Conservation (phyloP, 1,140 invertebrate genomes). For the Dendrolimus kikuchii region DNA sequence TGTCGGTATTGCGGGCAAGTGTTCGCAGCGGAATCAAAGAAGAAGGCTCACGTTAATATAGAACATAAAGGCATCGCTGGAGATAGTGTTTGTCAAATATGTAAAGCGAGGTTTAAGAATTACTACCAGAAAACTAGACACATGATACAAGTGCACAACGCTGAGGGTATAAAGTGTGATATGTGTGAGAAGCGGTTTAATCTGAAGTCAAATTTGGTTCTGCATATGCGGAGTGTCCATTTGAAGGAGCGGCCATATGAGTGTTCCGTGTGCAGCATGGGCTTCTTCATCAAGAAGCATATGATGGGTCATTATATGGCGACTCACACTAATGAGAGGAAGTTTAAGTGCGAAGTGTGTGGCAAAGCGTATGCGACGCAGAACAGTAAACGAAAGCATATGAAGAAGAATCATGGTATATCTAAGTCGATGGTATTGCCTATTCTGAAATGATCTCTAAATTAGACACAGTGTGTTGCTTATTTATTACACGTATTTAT, state of each 20-base stretch:
- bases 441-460: slow-evolving; percentile 16
- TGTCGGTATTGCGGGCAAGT: slow-evolving; percentile 49
- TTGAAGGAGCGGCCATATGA: slow-evolving; percentile 56
- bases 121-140: slow-evolving; percentile 64
- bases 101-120: slow-evolving; percentile 57
- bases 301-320: slow-evolving; percentile 58
- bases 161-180: slow-evolving; percentile 54
- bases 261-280: slow-evolving; percentile 57
- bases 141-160: slow-evolving; percentile 58
- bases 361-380: slow-evolving; percentile 58
- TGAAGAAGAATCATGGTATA: slow-evolving; percentile 61
- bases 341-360: slow-evolving; percentile 56
- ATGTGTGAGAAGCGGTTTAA: slow-evolving; percentile 58
- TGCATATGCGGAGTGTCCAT: slow-evolving; percentile 59
- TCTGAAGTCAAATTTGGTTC: slow-evolving; percentile 51
- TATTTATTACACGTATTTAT: too few species aligned
- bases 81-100: slow-evolving; percentile 57
- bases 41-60: slow-evolving; percentile 53
- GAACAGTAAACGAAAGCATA: slow-evolving; percentile 54
- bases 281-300: slow-evolving; percentile 57
- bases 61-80: slow-evolving; percentile 63
- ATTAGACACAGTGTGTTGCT: too few species aligned
- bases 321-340: slow-evolving; percentile 59
- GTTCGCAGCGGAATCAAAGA: slow-evolving; percentile 54
- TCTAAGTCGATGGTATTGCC: slow-evolving; percentile 27